Conservation (phyloP, 2,797 vertebrate species). For the Coreius guichenoti region DNA sequence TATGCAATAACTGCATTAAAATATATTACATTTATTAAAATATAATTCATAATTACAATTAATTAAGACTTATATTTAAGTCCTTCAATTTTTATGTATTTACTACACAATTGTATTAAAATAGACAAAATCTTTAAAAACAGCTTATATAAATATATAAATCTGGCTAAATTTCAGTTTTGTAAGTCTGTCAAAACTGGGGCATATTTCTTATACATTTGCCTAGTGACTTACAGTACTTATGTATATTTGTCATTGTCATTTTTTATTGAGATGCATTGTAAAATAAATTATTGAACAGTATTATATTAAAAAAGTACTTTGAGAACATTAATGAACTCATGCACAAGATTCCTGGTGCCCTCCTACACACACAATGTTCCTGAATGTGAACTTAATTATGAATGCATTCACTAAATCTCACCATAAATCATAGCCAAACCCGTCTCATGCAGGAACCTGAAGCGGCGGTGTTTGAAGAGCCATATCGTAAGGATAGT, state of each 20-base stretch:
- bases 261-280: not conserved
- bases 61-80: not conserved
- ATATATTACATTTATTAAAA: not conserved
- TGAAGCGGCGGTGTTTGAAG: constrained; percentile 88
- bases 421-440: constrained; percentile 92
- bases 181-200: not conserved
- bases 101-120: not conserved
- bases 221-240: not conserved
- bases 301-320: not conserved
- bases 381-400: not conserved
- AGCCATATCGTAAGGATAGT: constrained; percentile 93
- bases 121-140: not conserved
- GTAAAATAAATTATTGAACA: not conserved
- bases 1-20: not conserved
- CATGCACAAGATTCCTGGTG: not conserved
- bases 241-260: too few species aligned
- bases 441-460: constrained; percentile 89
- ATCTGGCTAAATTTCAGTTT: not conserved
- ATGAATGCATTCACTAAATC: not conserved
- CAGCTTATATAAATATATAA: not conserved
- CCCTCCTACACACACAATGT: constrained; percentile 13
- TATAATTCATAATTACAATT: not conserved
- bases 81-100: not conserved
- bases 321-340: not conserved
- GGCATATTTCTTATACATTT: not conserved